Base-by-base conservation (phyloP, 2,888 invertebrate species). In the Andrena haemorrhoa region DNA sequence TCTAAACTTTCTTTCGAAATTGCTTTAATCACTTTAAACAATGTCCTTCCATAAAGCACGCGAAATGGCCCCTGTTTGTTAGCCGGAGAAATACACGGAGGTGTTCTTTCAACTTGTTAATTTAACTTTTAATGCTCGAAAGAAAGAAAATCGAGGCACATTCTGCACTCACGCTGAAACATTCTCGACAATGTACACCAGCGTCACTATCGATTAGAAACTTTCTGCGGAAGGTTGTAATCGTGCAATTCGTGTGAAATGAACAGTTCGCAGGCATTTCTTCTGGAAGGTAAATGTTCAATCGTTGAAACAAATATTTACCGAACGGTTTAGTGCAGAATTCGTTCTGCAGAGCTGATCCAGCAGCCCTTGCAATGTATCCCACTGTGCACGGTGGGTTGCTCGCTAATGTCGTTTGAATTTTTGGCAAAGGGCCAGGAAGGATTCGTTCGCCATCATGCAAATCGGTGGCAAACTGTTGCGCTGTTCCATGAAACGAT, bases 401-500 rank as follows among this genome's bases (percentile, higher is more conserved):
- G 20, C 12, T 41, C n/a, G 10, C 23, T n/a, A 41, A 41, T 29
- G 69, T 41, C n/a, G 61, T 68, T 31, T 8, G 51, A 76, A 70
- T 68, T 75, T 86, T 78, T 82, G 86, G 82, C 75, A n/a, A 61
- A 53, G 12, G 35, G 35, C 77, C 84, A 82, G 31, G 31, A 26
- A 12, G 29, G 53, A 8, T 63, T 20, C 47, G 8, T 16, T 10
- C 8, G 26, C 63, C 65, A 56, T 84, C 75, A 71, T 77, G 68
- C 35, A 82, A 74, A 86, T 84, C 75, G 61, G 77, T 79, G 23
- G 75, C 79, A 72, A 86, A 86, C 79, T 86, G 79, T 86, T 84
- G 84, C 81, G 35, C 56, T 20, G 35, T 31, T 47, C 8, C 63
- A 26, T 51, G 31, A 35, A 33, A 72, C 35, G 56, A 72, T 63